These are phyloP conservation scores for Gryllus longicercus DNA, from an alignment of 2,888 invertebrate genomes.

Conservation along the genomic window DNA sequence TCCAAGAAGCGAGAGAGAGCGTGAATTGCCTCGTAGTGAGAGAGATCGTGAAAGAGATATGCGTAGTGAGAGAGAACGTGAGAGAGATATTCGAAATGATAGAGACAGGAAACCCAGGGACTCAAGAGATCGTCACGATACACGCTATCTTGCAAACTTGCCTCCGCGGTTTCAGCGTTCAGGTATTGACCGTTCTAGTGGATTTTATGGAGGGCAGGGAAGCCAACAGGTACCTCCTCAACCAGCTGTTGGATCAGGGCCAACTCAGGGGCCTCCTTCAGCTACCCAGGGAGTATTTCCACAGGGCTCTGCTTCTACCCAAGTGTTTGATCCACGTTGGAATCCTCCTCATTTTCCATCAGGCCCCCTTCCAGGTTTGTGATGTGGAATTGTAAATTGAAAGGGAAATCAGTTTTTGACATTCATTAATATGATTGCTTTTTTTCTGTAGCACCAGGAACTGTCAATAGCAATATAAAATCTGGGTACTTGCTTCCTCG, in stretches of 20 bases:
- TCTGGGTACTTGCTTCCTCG: slow-evolving; percentile 22
- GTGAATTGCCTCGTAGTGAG: slow-evolving; percentile 35
- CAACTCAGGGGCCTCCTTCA: slow-evolving; percentile 29
- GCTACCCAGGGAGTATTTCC: slow-evolving; percentile 20
- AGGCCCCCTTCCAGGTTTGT: slow-evolving; percentile 27
- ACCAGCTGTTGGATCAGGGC: slow-evolving; percentile 20
- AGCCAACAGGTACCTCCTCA: neutral
- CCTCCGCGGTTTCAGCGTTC: slow-evolving; percentile 73
- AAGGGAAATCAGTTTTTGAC: too few species aligned
- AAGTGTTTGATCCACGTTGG: slow-evolving; percentile 34
- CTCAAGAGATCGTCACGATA: slow-evolving; percentile 33
- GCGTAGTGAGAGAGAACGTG: slow-evolving; percentile 37
- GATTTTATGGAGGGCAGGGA: neutral
- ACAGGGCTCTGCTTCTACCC: slow-evolving; percentile 30
- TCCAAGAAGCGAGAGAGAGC: slow-evolving; percentile 38
- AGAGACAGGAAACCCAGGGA: slow-evolving; percentile 42
- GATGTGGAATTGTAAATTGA: too few species aligned
- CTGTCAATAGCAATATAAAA: slow-evolving; percentile 21
- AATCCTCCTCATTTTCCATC: slow-evolving; percentile 26
- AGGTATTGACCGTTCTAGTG: neutral
- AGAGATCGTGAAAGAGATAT: slow-evolving; percentile 39
- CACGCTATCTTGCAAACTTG: slow-evolving; percentile 65
- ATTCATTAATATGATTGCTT: too few species aligned
- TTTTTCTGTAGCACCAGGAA: slow-evolving; percentile 20
- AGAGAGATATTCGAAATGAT: slow-evolving; percentile 44